Evolutionary conservation across 1,140 invertebrate species (phyloP).

Genomic region (Telenomus remus): DNA sequence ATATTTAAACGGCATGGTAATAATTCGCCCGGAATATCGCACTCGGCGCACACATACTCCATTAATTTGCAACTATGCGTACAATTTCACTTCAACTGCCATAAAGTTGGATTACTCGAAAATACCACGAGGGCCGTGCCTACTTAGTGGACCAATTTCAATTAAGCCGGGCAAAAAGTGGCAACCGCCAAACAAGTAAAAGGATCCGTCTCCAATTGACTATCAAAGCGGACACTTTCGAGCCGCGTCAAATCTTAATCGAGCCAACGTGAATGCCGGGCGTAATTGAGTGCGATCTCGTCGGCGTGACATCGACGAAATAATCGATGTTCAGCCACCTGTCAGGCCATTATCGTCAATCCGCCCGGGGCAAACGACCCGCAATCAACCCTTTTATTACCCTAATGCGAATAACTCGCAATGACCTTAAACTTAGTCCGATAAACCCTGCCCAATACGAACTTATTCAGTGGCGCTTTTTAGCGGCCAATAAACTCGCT

Average conservation of each 20-base stretch:
- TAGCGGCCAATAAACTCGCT: slow-evolving; percentile 18
- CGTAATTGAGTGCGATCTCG: slow-evolving; percentile 43
- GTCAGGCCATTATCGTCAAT: slow-evolving; percentile 39
- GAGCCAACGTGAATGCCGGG: slow-evolving; percentile 2
- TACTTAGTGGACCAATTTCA: slow-evolving; percentile 30
- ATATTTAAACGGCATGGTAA: slow-evolving; percentile 36
- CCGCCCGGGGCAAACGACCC: slow-evolving; percentile 21
- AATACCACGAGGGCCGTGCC: slow-evolving; percentile 15
- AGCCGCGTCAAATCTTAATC: slow-evolving; percentile 43
- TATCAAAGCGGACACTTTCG: slow-evolving; percentile 28
- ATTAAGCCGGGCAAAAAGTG: slow-evolving; percentile 12
- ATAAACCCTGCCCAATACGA: too few species aligned
- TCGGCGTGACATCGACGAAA: not conserved
- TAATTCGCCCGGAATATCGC: slow-evolving; percentile 19
- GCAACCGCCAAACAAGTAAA: slow-evolving; percentile 18
- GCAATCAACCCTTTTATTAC: slow-evolving; percentile 15
- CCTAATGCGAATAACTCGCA: slow-evolving; percentile 1
- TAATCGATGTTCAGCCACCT: slow-evolving; percentile 43
- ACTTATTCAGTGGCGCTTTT: too few species aligned
- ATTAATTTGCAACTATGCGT: slow-evolving; percentile 47
- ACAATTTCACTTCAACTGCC: slow-evolving; percentile 39
- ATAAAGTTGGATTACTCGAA: slow-evolving; percentile 37
- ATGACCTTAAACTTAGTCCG: slow-evolving; percentile 1
- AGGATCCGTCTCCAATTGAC: slow-evolving; percentile 5
- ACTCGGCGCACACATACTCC: slow-evolving; percentile 29